phyloP scores from a whole-genome alignment of 2,888 invertebrate genomes.

The Cephonodes hylas region DNA sequence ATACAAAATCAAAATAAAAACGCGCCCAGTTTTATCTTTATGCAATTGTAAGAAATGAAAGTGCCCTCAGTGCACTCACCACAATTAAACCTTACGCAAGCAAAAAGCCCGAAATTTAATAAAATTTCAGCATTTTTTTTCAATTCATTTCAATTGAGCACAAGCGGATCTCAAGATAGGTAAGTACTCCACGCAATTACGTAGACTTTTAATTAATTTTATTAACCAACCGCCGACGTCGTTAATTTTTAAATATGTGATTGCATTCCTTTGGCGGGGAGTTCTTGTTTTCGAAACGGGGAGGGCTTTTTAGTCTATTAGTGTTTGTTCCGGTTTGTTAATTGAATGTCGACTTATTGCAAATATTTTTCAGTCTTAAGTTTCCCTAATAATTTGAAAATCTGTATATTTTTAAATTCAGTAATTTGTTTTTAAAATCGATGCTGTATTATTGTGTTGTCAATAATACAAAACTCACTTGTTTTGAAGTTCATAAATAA shows the following conservation, averaged over 20 bases:
- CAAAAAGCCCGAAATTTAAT: slow-evolving; percentile 18
- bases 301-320: background rate
- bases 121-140: slow-evolving; percentile 17
- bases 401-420: no score
- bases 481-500: no score
- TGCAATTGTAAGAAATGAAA: background rate
- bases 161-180: slow-evolving; percentile 8
- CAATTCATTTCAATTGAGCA: background rate
- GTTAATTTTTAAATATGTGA: background rate
- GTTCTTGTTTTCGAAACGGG: background rate
- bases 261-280: background rate
- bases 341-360: background rate
- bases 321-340: background rate
- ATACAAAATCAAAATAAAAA: background rate
- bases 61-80: background rate
- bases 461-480: no score
- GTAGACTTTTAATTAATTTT: slow-evolving; percentile 1
- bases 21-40: background rate
- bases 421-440: no score
- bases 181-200: slow-evolving; percentile 4
- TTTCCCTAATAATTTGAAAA: no score
- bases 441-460: no score
- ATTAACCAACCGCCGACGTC: background rate
- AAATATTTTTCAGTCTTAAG: background rate
- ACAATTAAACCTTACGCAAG: slow-evolving; percentile 4